Base-by-base conservation (phyloP, 2,797 vertebrate genomes). In the Chiloscyllium punctatum region DNA sequence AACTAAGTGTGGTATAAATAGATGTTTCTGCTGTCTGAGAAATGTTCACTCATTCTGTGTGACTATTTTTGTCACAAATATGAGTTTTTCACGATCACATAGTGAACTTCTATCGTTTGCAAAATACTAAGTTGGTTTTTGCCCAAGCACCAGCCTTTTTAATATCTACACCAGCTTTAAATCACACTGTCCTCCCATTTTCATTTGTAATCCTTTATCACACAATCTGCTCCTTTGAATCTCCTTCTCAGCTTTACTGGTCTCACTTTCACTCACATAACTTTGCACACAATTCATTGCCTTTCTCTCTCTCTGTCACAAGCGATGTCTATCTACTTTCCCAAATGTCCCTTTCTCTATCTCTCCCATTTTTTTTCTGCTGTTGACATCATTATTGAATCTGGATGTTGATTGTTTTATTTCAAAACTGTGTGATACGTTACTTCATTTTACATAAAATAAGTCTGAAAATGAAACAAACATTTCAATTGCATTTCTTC, bases 31-130 rank as follows among this genome's bases (percentile, higher is more conserved):
- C 33, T 57, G 6, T 91, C 53, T 91, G 88, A n/a, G 53, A 91
- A 91, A 5, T n/a, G 30, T 33, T 91, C n/a, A 33, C 21, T 91
- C 33, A 91, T 91, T 91, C 7, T 13, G 27, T 6, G 30, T 21
- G 53, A 91, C 30, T 91, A 62, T 57, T 84, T 94, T 94, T 94
- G 18, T 94, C 68, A 94, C 66, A 30, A 42, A 71, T 71, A 42
- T 27, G 21, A 37, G 27, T 18, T n/a, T 48, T 57, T 66, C 53
- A 18, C 88, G 33, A n/a, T n/a, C 66, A n/a, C 88, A 66, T 1
- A n/a, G 18, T 84, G 57, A 90, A 90, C 23, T 30, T 62, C 30
- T 30, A 88, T 53, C 51, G 57, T 88, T 48, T 84, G 1, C 82
- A 84, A 30, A 86, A 86, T 33, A n/a, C 9, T 27, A 62, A 30